A percentile compares a stretch with the other conserved stretches of the same genome.
Evolutionary conservation across 2,888 invertebrate species (phyloP).

Genomic region (Ptychoptera albimana): DNA sequence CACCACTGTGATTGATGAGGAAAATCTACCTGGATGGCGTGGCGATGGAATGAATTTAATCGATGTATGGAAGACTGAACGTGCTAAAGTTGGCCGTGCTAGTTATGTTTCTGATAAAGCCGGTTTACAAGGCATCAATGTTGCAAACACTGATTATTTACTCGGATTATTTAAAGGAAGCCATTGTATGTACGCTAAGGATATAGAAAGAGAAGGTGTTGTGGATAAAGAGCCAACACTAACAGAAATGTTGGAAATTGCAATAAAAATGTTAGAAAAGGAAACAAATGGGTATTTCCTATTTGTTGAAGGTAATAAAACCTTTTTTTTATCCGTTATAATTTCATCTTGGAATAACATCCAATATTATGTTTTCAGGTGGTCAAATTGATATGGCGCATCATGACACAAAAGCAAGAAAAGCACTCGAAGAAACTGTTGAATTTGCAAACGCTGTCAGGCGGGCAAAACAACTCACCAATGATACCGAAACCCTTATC

Average conservation of each 20-base stretch:
- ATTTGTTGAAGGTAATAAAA: slow-evolving; percentile 41
- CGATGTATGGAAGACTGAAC: slow-evolving; percentile 37
- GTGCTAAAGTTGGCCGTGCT: slow-evolving; percentile 24
- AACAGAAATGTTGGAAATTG: slow-evolving; percentile 46
- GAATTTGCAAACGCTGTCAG: slow-evolving; percentile 56
- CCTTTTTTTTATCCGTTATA: slow-evolving; percentile 13
- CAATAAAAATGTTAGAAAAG: slow-evolving; percentile 42
- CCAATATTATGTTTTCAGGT: neutral
- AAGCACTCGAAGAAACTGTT: slow-evolving; percentile 61
- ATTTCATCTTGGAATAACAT: neutral
- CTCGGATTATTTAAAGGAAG: slow-evolving; percentile 37
- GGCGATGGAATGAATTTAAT: slow-evolving; percentile 43
- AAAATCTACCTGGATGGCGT: slow-evolving; percentile 29
- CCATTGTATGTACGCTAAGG: slow-evolving; percentile 44
- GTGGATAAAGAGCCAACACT: slow-evolving; percentile 40
- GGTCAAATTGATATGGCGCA: slow-evolving; percentile 35
- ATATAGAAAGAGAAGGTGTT: slow-evolving; percentile 30
- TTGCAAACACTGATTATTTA: slow-evolving; percentile 35
- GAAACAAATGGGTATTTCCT: slow-evolving; percentile 49
- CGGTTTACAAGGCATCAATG: slow-evolving; percentile 20
- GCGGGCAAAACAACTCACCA: slow-evolving; percentile 42
- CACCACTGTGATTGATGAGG: slow-evolving; percentile 29
- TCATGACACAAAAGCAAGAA: slow-evolving; percentile 46
- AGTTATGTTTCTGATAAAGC: slow-evolving; percentile 21
- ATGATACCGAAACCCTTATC: slow-evolving; percentile 53